Conservation (phyloP, 2,797 vertebrate genomes). For the Pangasius krempfi region DNA sequence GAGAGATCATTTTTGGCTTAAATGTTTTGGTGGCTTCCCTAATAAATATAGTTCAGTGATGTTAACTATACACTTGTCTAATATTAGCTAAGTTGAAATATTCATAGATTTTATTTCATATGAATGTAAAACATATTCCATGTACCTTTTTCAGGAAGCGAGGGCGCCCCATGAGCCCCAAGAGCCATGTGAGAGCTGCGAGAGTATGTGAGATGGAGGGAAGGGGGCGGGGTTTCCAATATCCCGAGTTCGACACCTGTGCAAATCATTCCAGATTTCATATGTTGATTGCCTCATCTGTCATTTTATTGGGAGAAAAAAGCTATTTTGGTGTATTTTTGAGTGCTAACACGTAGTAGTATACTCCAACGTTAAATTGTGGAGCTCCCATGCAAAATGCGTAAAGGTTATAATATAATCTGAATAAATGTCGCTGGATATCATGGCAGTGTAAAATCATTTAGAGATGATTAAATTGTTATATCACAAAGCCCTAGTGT, state of each 20-base stretch:
- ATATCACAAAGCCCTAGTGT: not conserved
- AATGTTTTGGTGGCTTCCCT: not conserved
- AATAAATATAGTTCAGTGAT: not conserved
- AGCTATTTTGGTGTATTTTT: not conserved
- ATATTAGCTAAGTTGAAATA: not conserved
- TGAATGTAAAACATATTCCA: not conserved
- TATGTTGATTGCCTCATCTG: not conserved
- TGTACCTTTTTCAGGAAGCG: not conserved
- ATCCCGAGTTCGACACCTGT: not conserved
- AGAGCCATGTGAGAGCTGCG: not conserved
- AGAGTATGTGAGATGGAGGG: not conserved
- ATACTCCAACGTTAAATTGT: not conserved
- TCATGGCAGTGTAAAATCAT: not conserved
- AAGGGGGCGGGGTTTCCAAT: not conserved
- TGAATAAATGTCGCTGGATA: not conserved
- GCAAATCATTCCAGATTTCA: not conserved
- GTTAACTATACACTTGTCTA: not conserved
- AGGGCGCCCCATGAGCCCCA: not conserved
- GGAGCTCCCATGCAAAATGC: not conserved
- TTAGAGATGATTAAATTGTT: no score
- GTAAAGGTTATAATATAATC: not conserved
- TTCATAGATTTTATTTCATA: not conserved
- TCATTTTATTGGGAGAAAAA: not conserved
- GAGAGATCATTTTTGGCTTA: not conserved
- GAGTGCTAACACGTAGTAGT: not conserved